Evolutionary conservation across 2,113 vertebrate genomes (phyloP).

Genomic region (human (Homo sapiens)): GRCh38 chr2:126828501-126829000

Average conservation of each 20-base stretch:
- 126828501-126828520: background rate
- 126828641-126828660: background rate
- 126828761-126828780: background rate
- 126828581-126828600: background rate
- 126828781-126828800: background rate
- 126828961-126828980: background rate
- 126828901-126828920: background rate
- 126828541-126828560: background rate
- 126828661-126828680: background rate
- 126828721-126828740: background rate
- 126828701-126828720: background rate
- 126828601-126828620: background rate
- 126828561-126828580: background rate
- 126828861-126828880: background rate
- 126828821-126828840: background rate
- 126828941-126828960: background rate
- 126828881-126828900: background rate
- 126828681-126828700: background rate
- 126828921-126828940: background rate
- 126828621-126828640: background rate
- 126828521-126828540: background rate
- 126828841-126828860: background rate
- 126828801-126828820: background rate
- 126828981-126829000: background rate
- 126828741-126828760: background rate